Evolutionary conservation across 2,113 vertebrate genomes (phyloP).

Genomic region (Murina feae): DNA sequence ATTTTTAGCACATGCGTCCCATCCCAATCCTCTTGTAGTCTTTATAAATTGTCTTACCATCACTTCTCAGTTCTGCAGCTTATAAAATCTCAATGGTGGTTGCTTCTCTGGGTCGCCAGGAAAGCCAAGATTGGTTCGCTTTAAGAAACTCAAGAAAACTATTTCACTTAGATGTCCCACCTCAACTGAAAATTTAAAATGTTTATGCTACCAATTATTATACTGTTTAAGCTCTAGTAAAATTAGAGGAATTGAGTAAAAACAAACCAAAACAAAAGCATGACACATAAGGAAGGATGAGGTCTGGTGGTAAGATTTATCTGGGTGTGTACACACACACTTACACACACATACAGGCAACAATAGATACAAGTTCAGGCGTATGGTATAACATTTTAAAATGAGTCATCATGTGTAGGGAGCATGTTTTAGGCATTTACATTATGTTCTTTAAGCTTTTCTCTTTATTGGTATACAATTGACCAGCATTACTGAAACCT

Average conservation of each 20-base stretch:
- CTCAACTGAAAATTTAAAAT: not conserved
- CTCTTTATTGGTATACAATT: not conserved
- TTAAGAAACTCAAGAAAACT: not conserved
- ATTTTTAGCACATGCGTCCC: not conserved
- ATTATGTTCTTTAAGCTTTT: not conserved
- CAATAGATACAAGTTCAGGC: not conserved
- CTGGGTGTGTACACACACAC: not conserved
- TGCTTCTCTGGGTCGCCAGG: not conserved
- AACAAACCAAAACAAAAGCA: too few species aligned
- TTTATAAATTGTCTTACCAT: not conserved
- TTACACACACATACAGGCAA: not conserved
- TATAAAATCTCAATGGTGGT: not conserved
- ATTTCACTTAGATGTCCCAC: not conserved
- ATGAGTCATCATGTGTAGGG: not conserved
- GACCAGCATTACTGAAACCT: not conserved
- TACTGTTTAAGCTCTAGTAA: not conserved
- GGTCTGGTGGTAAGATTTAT: not conserved
- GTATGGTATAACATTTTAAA: not conserved
- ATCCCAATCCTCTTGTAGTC: accelerated
- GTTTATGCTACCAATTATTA: not conserved
- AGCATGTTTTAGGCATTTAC: not conserved
- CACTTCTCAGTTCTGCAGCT: not conserved
- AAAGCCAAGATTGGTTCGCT: not conserved
- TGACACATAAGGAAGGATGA: not conserved
- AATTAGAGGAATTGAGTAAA: too few species aligned